Percentiles rank a stretch among this genome's conserved stretches.
Evolutionary conservation across 2,888 invertebrate species (phyloP).

Genomic region (Cantharis nigra): DNA sequence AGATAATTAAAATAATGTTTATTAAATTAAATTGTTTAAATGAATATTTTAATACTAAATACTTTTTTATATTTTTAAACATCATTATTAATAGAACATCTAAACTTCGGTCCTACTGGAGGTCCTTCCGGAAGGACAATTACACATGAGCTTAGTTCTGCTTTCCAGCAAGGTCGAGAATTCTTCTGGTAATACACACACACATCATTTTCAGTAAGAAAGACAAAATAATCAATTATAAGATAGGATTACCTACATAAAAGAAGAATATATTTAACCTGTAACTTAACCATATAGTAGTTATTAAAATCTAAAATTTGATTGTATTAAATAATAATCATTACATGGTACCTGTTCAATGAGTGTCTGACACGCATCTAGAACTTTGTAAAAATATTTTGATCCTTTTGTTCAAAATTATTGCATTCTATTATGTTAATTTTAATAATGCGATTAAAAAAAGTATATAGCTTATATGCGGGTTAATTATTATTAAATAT

Average conservation of each 20-base stretch:
- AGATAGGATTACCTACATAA: too few species aligned
- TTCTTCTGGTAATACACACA: neutral
- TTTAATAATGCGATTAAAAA: neutral
- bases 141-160: neutral
- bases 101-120: neutral
- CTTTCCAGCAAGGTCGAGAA: neutral
- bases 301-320: slow-evolving; percentile 6
- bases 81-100: neutral
- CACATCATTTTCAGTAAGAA: neutral
- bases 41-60: neutral
- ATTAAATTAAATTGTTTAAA: neutral
- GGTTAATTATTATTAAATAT: neutral
- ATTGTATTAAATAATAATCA: slow-evolving; percentile 37
- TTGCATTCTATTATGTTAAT: slow-evolving; percentile 5
- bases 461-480: neutral
- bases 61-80: neutral
- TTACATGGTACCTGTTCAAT: slow-evolving; percentile 38
- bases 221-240: neutral
- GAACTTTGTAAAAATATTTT: neutral
- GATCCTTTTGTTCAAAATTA: neutral
- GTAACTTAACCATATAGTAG: neutral
- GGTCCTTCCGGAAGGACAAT: neutral
- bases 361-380: slow-evolving; percentile 37
- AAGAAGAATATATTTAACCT: too few species aligned
- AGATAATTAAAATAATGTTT: neutral